Conservation (phyloP, 2,113 vertebrate species). For the Phalacrocorax aristotelis region DNA sequence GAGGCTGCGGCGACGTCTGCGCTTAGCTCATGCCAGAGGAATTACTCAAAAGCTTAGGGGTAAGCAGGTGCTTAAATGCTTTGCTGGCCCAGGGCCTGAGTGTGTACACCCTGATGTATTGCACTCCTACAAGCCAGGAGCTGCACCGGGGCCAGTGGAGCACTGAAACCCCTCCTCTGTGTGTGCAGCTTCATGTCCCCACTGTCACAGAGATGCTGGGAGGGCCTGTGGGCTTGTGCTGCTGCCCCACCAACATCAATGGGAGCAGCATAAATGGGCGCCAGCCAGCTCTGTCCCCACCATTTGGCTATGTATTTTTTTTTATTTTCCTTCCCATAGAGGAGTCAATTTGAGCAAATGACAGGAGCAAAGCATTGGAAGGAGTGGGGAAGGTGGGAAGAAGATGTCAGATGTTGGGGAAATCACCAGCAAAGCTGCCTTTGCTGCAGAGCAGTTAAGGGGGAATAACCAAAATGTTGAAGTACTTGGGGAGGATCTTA, state of each 20-base stretch:
- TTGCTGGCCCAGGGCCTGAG: background rate
- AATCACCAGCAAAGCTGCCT: background rate
- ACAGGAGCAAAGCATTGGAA: background rate
- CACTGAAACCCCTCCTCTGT: accelerated
- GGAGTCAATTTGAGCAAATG: background rate
- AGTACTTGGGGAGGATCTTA: background rate
- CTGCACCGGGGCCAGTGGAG: accelerated
- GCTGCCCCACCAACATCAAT: accelerated
- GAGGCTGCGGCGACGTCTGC: accelerated
- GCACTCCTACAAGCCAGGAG: background rate
- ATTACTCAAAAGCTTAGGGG: background rate
- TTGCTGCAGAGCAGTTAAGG: background rate
- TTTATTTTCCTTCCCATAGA: background rate
- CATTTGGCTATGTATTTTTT: background rate
- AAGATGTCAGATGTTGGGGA: background rate
- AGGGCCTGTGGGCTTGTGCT: background rate
- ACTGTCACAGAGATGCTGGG: background rate
- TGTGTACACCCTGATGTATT: background rate
- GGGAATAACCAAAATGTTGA: background rate
- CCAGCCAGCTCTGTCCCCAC: background rate
- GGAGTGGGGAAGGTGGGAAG: background rate
- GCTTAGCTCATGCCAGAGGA: background rate
- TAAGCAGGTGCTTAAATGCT: slow-evolving; percentile 4
- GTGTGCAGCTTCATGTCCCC: accelerated
- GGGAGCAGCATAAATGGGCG: background rate